These are phyloP conservation scores for Mayetiola destructor DNA, from an alignment of 2,888 invertebrate species.

Conservation along the genomic window DNA sequence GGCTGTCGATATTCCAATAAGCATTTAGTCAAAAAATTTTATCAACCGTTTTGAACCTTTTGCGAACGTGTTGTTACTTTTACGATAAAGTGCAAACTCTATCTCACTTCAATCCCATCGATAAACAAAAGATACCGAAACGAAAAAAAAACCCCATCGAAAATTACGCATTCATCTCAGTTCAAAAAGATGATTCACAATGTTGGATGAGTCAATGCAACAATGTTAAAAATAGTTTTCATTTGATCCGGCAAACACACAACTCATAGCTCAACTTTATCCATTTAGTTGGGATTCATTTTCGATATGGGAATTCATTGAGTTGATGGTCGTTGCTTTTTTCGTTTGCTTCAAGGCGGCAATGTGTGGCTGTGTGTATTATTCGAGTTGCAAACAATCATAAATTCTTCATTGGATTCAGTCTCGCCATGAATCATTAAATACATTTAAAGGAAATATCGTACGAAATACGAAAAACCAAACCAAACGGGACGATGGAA, in stretches of 20 bases:
- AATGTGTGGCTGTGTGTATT: neutral
- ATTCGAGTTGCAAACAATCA: neutral
- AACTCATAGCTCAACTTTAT: neutral
- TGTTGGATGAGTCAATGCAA: neutral
- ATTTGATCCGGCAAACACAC: neutral
- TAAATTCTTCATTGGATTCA: constrained; percentile 11
- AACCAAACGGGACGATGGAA: neutral
- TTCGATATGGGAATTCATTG: constrained; percentile 9
- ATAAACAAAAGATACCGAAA: no score
- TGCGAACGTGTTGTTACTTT: neutral
- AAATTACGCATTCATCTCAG: no score
- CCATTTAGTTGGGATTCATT: neutral
- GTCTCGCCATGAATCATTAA: constrained; percentile 14
- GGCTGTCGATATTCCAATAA: neutral
- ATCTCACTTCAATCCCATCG: no score
- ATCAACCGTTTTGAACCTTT: neutral
- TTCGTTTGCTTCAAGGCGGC: neutral
- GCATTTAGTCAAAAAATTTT: neutral
- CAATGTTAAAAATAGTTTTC: neutral
- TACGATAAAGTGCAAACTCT: no score
- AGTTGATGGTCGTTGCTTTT: neutral
- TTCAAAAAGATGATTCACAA: neutral
- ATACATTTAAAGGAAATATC: constrained; percentile 6
- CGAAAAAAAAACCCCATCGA: no score
- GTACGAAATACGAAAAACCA: no score